Conservation (phyloP, 2,113 vertebrate genomes). For the Oreochromis aureus region DNA sequence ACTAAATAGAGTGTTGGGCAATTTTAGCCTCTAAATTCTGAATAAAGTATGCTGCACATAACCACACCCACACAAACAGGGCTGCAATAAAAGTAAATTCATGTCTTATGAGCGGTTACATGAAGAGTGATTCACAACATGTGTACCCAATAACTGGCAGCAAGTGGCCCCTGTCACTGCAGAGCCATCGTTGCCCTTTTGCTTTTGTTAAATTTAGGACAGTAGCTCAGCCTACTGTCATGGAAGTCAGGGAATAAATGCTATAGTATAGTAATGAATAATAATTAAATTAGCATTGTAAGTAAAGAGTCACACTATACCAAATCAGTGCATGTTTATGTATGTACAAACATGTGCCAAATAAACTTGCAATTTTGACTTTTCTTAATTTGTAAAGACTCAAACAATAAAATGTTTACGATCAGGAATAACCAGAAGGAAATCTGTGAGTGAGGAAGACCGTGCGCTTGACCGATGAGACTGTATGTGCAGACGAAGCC, state of each 20-base stretch:
- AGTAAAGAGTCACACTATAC: background rate
- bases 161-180: background rate
- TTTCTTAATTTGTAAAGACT: background rate
- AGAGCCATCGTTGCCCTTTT: background rate
- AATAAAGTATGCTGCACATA: background rate
- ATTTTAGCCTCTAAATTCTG: constrained; percentile 9
- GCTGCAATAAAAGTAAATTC: background rate
- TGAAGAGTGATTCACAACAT: constrained; percentile 1
- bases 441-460: background rate
- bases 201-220: constrained; percentile 3
- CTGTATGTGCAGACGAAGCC: background rate
- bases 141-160: background rate
- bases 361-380: background rate
- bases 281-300: background rate
- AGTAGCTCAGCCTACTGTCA: background rate
- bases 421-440: background rate
- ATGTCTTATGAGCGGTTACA: background rate
- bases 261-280: background rate
- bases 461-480: background rate
- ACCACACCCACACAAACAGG: background rate
- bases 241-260: background rate
- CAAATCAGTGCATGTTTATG: background rate
- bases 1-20: constrained; percentile 11
- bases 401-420: background rate
- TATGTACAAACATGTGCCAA: background rate